Evolutionary conservation across 2,113 vertebrate species (phyloP).

Genomic region (Oostethus manadensis): DNA sequence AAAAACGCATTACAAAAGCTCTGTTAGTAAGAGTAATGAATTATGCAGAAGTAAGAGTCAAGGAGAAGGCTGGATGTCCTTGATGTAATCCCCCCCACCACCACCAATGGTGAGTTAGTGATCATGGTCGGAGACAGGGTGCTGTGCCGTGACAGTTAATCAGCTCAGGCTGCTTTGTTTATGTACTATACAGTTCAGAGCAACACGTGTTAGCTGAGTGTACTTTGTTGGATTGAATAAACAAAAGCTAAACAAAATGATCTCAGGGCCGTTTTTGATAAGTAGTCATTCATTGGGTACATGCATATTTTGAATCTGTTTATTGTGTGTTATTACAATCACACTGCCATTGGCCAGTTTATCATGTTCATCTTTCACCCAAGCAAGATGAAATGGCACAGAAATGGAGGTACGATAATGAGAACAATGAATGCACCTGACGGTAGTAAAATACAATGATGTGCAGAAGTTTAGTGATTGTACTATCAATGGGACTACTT

Average conservation of each 20-base stretch:
- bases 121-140: slow-evolving; percentile 24
- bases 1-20: slow-evolving; percentile 19
- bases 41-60: slow-evolving; percentile 40
- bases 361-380: no score
- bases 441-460: no score
- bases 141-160: slow-evolving; percentile 35
- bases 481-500: no score
- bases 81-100: slow-evolving; percentile 15
- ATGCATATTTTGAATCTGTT: not conserved
- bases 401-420: no score
- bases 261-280: not conserved
- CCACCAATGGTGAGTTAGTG: slow-evolving; percentile 33
- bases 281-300: not conserved
- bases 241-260: not conserved
- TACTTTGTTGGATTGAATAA: not conserved
- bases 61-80: slow-evolving; percentile 32
- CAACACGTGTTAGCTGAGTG: not conserved
- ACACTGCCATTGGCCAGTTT: no score
- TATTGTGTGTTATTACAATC: not conserved
- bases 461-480: no score
- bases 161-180: slow-evolving; percentile 49
- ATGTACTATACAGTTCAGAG: slow-evolving; percentile 8
- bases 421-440: no score
- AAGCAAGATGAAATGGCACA: no score
- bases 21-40: slow-evolving; percentile 34